A percentile compares a stretch with the other conserved stretches of the same genome.
phyloP scores from a whole-genome alignment of 2,888 invertebrate genomes.

The Formica aserva region DNA sequence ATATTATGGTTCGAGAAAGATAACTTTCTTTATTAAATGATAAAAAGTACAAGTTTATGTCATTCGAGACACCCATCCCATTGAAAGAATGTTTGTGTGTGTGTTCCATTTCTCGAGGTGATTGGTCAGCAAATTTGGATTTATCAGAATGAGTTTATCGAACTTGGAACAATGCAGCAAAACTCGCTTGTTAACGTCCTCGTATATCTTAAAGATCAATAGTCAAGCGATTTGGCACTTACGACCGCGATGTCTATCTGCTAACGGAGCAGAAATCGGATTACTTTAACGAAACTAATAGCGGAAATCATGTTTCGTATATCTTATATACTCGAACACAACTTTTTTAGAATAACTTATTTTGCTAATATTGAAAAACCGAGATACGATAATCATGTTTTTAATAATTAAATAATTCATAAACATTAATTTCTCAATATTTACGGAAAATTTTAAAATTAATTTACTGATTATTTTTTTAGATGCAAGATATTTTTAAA shows the following conservation, averaged over 20 bases:
- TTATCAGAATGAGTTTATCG: slow-evolving; percentile 65
- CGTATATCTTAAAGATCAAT: slow-evolving; percentile 4
- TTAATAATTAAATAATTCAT: background rate
- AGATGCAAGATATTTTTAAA: background rate
- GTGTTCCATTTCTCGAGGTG: slow-evolving; percentile 44
- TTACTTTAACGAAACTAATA: slow-evolving; percentile 50
- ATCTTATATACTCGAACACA: background rate
- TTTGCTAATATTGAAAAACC: background rate
- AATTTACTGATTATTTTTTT: background rate
- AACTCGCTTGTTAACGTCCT: slow-evolving; percentile 33
- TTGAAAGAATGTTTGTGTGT: slow-evolving; percentile 28
- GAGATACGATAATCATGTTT: background rate
- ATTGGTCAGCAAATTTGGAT: slow-evolving; percentile 73
- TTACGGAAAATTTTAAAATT: background rate
- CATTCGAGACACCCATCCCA: slow-evolving; percentile 15
- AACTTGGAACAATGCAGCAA: slow-evolving; percentile 2
- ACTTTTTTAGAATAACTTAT: background rate
- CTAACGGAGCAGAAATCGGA: background rate
- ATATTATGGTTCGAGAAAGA: too few species aligned
- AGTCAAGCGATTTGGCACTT: background rate
- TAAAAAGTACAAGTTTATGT: background rate
- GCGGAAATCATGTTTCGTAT: slow-evolving; percentile 18
- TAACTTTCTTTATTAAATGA: background rate
- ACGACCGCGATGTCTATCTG: background rate
- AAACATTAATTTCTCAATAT: background rate